Conservation (phyloP, 2,888 invertebrate genomes). For the Leucozona laternaria region DNA sequence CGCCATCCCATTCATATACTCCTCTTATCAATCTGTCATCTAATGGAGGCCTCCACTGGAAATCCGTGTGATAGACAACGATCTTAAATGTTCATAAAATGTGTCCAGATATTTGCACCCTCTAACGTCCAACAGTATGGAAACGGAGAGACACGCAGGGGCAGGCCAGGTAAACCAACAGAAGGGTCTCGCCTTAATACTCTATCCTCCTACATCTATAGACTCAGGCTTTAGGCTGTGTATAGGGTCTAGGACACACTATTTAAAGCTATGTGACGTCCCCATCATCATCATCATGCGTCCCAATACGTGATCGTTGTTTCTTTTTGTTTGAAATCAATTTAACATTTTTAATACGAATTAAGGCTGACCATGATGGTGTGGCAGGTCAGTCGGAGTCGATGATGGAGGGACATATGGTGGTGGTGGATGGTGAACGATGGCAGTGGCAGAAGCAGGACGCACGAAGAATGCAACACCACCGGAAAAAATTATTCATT, state of each 20-base stretch:
- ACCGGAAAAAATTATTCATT: constrained; percentile 72
- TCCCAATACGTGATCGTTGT: constrained; percentile 70
- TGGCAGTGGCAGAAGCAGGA: background rate
- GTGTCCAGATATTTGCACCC: constrained; percentile 76
- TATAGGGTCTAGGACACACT: constrained; percentile 44
- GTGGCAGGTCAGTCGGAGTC: background rate
- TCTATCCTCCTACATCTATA: constrained; percentile 46
- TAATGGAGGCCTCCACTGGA: constrained; percentile 69
- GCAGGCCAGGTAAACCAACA: constrained; percentile 27
- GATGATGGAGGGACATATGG: background rate
- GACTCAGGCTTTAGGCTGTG: too few relatives aligned
- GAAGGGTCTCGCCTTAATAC: constrained; percentile 1
- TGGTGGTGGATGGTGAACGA: too few relatives aligned
- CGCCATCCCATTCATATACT: constrained; percentile 58
- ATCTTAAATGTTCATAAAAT: constrained; percentile 74
- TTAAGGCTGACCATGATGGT: constrained; percentile 30
- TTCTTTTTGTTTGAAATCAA: constrained; percentile 58
- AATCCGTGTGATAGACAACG: constrained; percentile 72
- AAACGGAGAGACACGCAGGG: constrained; percentile 6
- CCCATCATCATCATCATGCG: constrained; percentile 45
- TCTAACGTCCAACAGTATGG: constrained; percentile 22
- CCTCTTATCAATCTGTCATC: constrained; percentile 70
- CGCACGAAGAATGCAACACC: constrained; percentile 49
- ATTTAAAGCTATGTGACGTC: constrained; percentile 69
- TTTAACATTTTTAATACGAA: constrained; percentile 75